Percentiles rank a stretch among this genome's conserved stretches.
These are phyloP conservation scores for Penelope pileata DNA, from an alignment of 2,113 vertebrate genomes.

Conservation along the genomic window DNA sequence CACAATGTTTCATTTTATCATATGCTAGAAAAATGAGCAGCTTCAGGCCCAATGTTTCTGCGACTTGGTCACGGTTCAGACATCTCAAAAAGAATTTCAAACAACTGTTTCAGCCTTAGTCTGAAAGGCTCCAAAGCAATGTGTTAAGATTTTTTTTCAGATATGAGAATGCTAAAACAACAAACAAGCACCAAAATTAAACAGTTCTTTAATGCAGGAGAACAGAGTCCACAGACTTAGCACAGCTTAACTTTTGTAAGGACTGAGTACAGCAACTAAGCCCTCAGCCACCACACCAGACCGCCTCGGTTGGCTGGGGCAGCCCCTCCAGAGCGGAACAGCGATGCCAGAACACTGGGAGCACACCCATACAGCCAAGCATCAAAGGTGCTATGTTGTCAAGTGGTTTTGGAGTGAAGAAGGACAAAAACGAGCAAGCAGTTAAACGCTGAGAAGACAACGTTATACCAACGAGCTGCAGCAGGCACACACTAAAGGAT, in stretches of 20 bases:
- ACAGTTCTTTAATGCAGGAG: background rate
- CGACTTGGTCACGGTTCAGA: background rate
- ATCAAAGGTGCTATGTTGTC: background rate
- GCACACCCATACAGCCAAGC: background rate
- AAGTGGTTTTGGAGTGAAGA: background rate
- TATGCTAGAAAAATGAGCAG: background rate
- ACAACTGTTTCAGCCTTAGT: background rate
- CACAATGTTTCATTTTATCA: background rate
- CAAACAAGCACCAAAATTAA: background rate
- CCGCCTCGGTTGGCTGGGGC: background rate
- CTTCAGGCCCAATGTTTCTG: background rate
- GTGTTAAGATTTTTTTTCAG: background rate
- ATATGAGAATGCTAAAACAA: background rate
- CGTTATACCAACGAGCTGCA: background rate
- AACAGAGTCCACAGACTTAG: background rate
- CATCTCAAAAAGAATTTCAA: background rate
- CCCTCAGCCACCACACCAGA: background rate
- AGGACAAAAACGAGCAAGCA: background rate
- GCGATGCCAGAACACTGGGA: accelerated
- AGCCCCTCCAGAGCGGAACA: background rate
- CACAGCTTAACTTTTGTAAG: background rate
- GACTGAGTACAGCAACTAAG: background rate
- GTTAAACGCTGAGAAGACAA: background rate
- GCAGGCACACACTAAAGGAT: background rate
- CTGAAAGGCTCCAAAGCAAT: background rate